A percentile compares a stretch with the other conserved stretches of the same genome.
Evolutionary conservation across 2,113 vertebrate genomes (phyloP).

Genomic region (Rhodinocichla rosea): DNA sequence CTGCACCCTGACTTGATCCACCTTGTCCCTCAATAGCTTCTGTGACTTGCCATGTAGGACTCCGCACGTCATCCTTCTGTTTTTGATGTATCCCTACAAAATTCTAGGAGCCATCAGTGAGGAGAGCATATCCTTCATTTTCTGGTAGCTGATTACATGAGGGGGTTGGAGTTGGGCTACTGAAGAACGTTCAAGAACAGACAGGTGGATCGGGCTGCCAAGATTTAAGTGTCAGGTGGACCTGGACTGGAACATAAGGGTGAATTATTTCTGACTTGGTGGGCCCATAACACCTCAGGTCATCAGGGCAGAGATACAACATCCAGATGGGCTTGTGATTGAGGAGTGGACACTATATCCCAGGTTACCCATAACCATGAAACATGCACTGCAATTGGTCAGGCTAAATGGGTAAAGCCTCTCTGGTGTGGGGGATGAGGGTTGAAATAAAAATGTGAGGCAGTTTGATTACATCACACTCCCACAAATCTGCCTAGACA

Average conservation of each 20-base stretch:
- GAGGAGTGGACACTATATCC: neutral
- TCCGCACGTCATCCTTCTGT: neutral
- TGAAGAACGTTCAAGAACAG: neutral
- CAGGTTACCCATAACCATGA: neutral
- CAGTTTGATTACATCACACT: neutral
- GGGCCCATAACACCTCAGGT: neutral
- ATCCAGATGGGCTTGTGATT: neutral
- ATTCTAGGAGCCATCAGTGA: neutral
- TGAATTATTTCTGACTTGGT: neutral
- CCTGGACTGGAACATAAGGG: neutral
- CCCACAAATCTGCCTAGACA: neutral
- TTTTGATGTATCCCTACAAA: neutral
- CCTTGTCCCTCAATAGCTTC: neutral
- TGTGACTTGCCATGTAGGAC: accelerated
- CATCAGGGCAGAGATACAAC: neutral
- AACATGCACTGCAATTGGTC: neutral
- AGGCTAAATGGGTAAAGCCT: neutral
- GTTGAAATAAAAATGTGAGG: neutral
- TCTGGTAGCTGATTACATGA: neutral
- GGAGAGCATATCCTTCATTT: neutral
- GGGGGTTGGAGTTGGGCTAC: neutral
- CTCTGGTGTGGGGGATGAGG: neutral
- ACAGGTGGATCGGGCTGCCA: neutral
- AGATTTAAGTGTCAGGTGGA: neutral
- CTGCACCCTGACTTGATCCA: neutral